Evolutionary conservation across 1,140 invertebrate genomes (phyloP).

Genomic region (Caenorhabditis latens): DNA sequence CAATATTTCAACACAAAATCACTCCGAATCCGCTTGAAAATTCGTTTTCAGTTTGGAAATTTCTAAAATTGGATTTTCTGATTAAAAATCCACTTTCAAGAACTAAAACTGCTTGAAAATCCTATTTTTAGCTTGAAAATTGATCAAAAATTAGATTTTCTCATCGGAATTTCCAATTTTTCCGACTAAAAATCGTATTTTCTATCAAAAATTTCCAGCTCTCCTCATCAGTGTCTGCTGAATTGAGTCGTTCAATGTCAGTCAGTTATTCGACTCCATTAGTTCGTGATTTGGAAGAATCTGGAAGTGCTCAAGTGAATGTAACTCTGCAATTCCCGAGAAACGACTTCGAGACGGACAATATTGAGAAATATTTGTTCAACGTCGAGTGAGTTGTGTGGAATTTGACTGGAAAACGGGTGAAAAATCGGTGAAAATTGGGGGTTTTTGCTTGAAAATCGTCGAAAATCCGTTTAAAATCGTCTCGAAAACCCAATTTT

Average conservation of each 20-base stretch:
- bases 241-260: constrained; percentile 30
- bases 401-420: background rate
- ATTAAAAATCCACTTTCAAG: too few relatives aligned
- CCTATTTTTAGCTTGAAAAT: too few relatives aligned
- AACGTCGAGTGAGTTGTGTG: background rate
- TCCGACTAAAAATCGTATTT: background rate
- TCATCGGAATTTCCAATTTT: background rate
- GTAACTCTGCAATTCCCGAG: constrained; percentile 11
- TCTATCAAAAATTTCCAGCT: too few relatives aligned
- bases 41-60: too few relatives aligned
- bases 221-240: constrained; percentile 10
- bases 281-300: constrained; percentile 41
- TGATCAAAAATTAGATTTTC: too few relatives aligned
- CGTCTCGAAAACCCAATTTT: too few relatives aligned
- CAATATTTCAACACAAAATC: too few relatives aligned
- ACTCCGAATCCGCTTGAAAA: too few relatives aligned
- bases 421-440: background rate
- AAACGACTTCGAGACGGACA: background rate
- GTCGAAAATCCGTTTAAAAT: too few relatives aligned
- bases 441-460: background rate
- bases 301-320: constrained; percentile 1
- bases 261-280: background rate
- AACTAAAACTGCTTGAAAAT: too few relatives aligned
- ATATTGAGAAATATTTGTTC: constrained; percentile 31
- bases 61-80: too few relatives aligned